phyloP scores from a whole-genome alignment of 2,113 vertebrate genomes.

The Stegastes partitus region DNA sequence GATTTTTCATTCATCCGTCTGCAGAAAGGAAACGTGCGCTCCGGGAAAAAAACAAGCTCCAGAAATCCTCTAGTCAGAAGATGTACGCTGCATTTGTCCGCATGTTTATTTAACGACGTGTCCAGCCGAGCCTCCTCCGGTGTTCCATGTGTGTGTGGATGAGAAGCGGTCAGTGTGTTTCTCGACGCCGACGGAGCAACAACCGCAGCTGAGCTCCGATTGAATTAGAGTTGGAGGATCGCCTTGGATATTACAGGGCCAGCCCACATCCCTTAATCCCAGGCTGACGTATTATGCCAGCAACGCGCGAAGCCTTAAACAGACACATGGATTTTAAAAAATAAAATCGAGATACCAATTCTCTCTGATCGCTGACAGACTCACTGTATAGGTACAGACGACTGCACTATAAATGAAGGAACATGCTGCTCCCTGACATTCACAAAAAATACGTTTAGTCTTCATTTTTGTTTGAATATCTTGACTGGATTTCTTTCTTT shows the following conservation, averaged over 20 bases:
- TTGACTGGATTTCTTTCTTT: too few relatives aligned
- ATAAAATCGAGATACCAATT: neutral
- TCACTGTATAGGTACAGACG: too few relatives aligned
- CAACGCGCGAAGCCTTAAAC: constrained; percentile 58
- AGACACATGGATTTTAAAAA: neutral
- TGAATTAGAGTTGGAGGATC: constrained; percentile 67
- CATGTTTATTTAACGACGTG: neutral
- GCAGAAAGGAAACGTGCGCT: constrained; percentile 22
- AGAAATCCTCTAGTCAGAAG: constrained; percentile 10
- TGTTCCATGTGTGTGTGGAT: constrained; percentile 34
- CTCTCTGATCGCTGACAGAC: too few relatives aligned
- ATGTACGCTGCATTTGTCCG: constrained; percentile 27
- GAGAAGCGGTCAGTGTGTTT: constrained; percentile 17
- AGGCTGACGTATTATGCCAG: constrained; percentile 63
- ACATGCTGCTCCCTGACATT: too few relatives aligned
- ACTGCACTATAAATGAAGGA: too few relatives aligned
- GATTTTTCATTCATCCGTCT: constrained; percentile 57
- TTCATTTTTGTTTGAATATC: too few relatives aligned
- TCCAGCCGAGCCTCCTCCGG: constrained; percentile 8
- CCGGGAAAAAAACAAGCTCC: neutral
- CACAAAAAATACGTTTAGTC: too few relatives aligned
- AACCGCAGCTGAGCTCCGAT: constrained; percentile 61
- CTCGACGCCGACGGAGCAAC: constrained; percentile 48
- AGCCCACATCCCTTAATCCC: constrained; percentile 79
- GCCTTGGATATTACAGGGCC: constrained; percentile 60